Percentiles rank a stretch among this genome's conserved stretches.
phyloP scores from a whole-genome alignment of 2,797 vertebrate genomes.

The Tokudaia muenninki region DNA sequence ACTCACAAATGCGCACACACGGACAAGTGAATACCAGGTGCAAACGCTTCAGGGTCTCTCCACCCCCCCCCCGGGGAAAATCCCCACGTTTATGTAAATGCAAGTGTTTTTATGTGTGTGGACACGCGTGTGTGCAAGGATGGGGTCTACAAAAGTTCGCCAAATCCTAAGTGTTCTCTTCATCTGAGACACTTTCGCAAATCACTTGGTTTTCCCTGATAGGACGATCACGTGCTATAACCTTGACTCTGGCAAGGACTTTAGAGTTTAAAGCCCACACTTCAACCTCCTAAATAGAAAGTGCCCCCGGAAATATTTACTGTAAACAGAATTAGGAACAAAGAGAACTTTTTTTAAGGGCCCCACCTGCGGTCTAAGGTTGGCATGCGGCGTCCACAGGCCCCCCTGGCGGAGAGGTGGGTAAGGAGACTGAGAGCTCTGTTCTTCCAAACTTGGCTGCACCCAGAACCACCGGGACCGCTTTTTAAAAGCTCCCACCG shows the following conservation, averaged over 20 bases:
- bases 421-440: not conserved
- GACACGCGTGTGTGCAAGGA: too few relatives aligned
- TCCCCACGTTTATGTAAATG: not conserved
- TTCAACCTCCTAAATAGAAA: conserved; percentile 45
- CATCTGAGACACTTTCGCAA: conserved; percentile 44
- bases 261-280: not conserved
- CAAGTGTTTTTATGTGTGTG: not conserved
- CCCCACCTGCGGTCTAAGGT: not conserved
- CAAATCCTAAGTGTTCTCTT: not conserved
- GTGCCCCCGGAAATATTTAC: conserved; percentile 51
- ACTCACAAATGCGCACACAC: not conserved
- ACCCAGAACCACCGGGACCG: not conserved
- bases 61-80: not conserved
- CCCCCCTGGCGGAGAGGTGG: not conserved
- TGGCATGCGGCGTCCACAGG: not conserved
- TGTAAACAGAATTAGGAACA: conserved; percentile 56
- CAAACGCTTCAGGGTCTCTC: not conserved
- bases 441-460: not conserved
- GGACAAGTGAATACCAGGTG: conserved; percentile 7
- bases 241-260: conserved; percentile 62
- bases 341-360: conserved; percentile 17
- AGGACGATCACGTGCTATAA: not conserved
- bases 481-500: not conserved
- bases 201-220: not conserved
- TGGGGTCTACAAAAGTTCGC: not conserved